These are phyloP conservation scores for Margarornis squamiger DNA, from an alignment of 2,797 vertebrate genomes.

Conservation along the genomic window DNA sequence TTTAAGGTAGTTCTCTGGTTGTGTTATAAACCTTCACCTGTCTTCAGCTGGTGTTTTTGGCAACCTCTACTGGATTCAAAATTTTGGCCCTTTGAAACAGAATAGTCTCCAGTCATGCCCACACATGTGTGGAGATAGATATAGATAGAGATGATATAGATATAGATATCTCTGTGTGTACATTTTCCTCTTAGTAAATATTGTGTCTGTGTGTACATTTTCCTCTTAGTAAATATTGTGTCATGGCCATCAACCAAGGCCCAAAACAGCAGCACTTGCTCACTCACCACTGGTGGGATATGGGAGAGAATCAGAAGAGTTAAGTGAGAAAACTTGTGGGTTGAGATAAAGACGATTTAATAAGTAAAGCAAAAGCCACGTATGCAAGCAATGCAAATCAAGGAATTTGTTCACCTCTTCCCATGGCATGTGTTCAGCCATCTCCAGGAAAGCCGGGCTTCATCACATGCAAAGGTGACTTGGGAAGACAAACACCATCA, in stretches of 20 bases:
- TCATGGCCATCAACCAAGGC: background rate
- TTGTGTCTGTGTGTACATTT: background rate
- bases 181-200: background rate
- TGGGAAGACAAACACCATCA: accelerated
- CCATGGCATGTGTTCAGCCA: background rate
- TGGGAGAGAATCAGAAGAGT: background rate
- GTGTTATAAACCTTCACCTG: background rate
- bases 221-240: background rate
- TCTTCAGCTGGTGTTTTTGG: background rate
- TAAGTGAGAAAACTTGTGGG: accelerated
- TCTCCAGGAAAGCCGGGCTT: background rate
- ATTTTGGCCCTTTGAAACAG: background rate
- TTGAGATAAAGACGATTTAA: background rate
- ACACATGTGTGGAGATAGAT: background rate
- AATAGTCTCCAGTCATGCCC: background rate
- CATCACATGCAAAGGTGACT: background rate
- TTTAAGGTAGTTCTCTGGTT: background rate
- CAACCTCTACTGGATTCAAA: background rate
- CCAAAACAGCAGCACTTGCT: background rate
- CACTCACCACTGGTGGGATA: background rate
- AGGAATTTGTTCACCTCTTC: background rate
- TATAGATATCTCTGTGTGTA: background rate
- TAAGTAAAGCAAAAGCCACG: background rate
- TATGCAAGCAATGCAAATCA: background rate
- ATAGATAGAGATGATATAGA: too few species aligned